These are phyloP conservation scores for Perithous albicinctus DNA, from an alignment of 2,888 invertebrate genomes.

Conservation along the genomic window DNA sequence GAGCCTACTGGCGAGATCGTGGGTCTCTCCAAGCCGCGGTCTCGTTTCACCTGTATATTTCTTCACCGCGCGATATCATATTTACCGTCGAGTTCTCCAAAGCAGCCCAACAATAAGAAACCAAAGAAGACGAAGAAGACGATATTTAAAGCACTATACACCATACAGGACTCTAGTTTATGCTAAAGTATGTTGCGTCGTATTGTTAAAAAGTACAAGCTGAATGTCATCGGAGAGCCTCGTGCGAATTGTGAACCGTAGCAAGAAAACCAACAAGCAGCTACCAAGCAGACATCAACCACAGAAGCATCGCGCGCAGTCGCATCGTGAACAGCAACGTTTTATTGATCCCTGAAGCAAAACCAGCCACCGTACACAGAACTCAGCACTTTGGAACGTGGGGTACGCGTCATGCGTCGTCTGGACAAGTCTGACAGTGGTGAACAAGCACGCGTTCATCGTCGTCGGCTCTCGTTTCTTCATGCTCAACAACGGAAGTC, in stretches of 20 bases:
- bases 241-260: conserved; percentile 69
- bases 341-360: conserved; percentile 79
- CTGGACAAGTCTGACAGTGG: conserved; percentile 35
- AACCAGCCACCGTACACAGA: conserved; percentile 59
- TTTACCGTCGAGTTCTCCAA: neutral
- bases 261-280: neutral
- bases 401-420: conserved; percentile 62
- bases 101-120: neutral
- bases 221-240: conserved; percentile 73
- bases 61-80: neutral
- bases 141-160: conserved; percentile 3
- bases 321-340: conserved; percentile 66
- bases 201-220: neutral
- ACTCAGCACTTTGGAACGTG: conserved; percentile 44
- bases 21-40: conserved; percentile 18
- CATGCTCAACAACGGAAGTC: conserved; percentile 41
- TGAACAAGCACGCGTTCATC: conserved; percentile 57
- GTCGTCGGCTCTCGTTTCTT: conserved; percentile 42
- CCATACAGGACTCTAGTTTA: conserved; percentile 5
- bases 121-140: neutral
- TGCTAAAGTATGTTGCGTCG: conserved; percentile 8
- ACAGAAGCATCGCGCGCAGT: conserved; percentile 81
- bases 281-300: neutral
- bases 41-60: conserved; percentile 13
- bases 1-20: conserved; percentile 28